These are phyloP conservation scores for Ochropacha duplaris DNA, from an alignment of 2,888 invertebrate species.

Conservation along the genomic window DNA sequence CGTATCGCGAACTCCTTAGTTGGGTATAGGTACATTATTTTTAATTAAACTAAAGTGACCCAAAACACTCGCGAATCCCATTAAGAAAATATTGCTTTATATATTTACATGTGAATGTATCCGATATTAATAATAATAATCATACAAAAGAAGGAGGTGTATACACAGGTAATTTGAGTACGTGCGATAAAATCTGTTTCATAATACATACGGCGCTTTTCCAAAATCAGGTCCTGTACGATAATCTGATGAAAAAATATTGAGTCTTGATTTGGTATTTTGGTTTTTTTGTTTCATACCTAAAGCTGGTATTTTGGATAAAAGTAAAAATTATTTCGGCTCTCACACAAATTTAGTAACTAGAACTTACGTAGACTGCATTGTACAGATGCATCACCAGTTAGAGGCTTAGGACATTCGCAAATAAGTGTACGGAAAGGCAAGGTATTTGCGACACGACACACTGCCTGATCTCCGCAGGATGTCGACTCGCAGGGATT, in stretches of 20 bases:
- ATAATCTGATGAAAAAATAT: no score
- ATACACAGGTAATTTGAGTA: background rate
- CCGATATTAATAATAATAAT: background rate
- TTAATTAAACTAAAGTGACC: background rate
- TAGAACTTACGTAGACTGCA: slow-evolving; percentile 89
- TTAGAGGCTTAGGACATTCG: slow-evolving; percentile 90
- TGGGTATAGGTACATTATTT: background rate
- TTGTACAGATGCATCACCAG: slow-evolving; percentile 93
- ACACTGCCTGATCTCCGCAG: slow-evolving; percentile 91
- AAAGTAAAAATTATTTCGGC: background rate
- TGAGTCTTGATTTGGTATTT: background rate
- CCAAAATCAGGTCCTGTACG: background rate
- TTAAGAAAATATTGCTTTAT: background rate
- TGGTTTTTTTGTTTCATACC: no score
- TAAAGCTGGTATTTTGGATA: background rate
- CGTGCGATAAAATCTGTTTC: background rate
- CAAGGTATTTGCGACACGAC: slow-evolving; percentile 92
- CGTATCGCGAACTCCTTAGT: background rate
- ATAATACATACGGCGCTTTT: background rate
- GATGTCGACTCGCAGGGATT: slow-evolving; percentile 92
- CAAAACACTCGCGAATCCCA: background rate
- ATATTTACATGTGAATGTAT: background rate
- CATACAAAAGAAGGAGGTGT: background rate
- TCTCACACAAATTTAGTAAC: background rate
- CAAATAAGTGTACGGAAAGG: slow-evolving; percentile 95